Base-by-base conservation (phyloP, 2,888 invertebrate genomes). In the Emesis castigata region DNA sequence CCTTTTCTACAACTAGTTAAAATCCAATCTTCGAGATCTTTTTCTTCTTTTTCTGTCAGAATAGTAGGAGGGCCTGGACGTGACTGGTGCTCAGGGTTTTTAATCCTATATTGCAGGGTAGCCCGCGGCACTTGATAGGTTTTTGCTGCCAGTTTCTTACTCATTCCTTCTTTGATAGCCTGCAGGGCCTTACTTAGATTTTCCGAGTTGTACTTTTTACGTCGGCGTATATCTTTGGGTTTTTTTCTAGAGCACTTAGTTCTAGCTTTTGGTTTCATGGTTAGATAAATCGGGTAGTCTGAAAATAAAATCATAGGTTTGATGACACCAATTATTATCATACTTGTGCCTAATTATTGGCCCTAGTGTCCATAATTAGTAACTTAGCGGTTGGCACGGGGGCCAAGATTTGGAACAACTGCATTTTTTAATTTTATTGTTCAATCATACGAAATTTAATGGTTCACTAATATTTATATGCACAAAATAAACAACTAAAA, bases 211-310 rank as follows among this genome's bases (percentile, higher is more conserved):
- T 58, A 58, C 20, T 58, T 58, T 5, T 20, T 16, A 58, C 20
- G 58, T 20, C 20, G 58, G 58, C 58, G 20, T 20, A 58, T 58
- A 58, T 20, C 18, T 58, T 58, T 6, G 20, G 58, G 20, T 16
- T 58, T 58, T 58, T 58, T 61, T 61, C 61, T 61, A 20, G 22
- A 58, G 58, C 58, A 1, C 58, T 18, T 58, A 18, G 20, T 20
- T 58, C 58, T 58, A 58, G 20, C 20, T 58, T 58, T 58, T 58
- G 2, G 18, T 58, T 58, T 58, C 58, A 58, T 58, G 58, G 58
- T 58, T 1, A 58, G 58, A 58, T 58, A 18, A 58, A 58, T 18
- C 5, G 58, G 58, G 58, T 58, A 20, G 58, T 58, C 20, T 20
- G 58, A 1, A 58, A 58, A 18, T 58, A 58, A 58, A 58, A 58